These are phyloP conservation scores for Chloromyia formosa DNA, from an alignment of 2,888 invertebrate species.

Conservation along the genomic window DNA sequence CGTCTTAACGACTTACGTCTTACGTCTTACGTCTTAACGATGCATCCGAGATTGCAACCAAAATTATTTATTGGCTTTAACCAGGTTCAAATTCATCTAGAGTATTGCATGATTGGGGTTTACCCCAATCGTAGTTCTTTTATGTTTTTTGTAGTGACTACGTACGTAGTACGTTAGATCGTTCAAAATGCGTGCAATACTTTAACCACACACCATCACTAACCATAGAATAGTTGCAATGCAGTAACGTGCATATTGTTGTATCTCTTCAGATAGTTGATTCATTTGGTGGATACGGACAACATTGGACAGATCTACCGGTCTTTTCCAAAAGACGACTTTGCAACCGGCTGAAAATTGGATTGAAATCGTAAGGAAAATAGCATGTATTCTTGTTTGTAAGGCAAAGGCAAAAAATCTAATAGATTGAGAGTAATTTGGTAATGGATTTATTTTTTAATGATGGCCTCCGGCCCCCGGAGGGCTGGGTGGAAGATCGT, in stretches of 20 bases:
- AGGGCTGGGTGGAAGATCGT: too few relatives aligned
- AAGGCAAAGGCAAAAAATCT: neutral
- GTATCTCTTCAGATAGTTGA: neutral
- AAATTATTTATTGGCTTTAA: too few relatives aligned
- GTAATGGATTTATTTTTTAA: slow-evolving; percentile 13
- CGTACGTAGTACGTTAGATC: neutral
- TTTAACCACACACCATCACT: neutral
- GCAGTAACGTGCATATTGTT: neutral
- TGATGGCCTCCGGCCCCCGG: neutral
- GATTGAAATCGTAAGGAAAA: neutral
- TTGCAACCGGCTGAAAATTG: slow-evolving; percentile 5
- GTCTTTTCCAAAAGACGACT: slow-evolving; percentile 24
- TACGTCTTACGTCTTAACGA: too few relatives aligned
- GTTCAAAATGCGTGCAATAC: neutral
- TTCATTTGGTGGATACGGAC: too few relatives aligned
- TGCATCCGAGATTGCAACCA: too few relatives aligned
- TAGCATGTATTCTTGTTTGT: neutral
- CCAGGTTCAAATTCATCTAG: too few relatives aligned
- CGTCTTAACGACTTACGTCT: too few relatives aligned
- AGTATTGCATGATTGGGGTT: too few relatives aligned
- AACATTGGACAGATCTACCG: neutral
- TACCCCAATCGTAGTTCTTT: too few relatives aligned
- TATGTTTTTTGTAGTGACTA: too few relatives aligned
- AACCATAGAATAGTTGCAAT: neutral
- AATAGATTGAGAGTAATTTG: neutral